Evolutionary conservation across 2,113 vertebrate genomes (phyloP).

Genomic region (Lontra canadensis): DNA sequence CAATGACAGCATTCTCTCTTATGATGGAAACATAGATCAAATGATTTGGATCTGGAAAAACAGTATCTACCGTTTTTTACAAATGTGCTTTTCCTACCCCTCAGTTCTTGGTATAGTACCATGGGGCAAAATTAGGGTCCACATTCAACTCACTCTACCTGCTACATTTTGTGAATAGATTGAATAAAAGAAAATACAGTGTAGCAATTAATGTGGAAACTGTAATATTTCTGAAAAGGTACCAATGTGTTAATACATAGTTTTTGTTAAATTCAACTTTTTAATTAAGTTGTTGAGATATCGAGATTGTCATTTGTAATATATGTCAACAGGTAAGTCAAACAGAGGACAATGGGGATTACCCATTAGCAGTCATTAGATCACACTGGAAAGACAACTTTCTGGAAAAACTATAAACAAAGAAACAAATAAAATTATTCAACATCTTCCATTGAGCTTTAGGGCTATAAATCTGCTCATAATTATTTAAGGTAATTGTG

Average conservation of each 20-base stretch:
- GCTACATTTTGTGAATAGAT: background rate
- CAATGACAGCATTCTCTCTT: background rate
- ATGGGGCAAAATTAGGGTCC: background rate
- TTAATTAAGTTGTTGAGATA: background rate
- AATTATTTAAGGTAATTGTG: conserved; percentile 3
- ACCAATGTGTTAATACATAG: background rate
- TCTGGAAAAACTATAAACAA: conserved; percentile 16
- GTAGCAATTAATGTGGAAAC: background rate
- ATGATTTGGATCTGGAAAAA: background rate
- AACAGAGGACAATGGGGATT: background rate
- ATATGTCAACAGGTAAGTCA: background rate
- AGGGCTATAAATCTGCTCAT: background rate
- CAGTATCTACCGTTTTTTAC: background rate
- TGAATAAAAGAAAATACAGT: background rate
- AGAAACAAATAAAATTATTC: conserved; percentile 3
- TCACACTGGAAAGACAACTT: background rate
- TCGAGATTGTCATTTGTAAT: background rate
- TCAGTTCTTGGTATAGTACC: background rate
- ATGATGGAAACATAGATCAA: background rate
- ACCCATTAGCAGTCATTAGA: background rate
- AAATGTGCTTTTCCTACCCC: background rate
- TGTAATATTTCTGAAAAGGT: background rate
- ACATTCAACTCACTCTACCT: background rate
- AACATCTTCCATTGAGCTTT: background rate
- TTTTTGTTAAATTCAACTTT: background rate